phyloP scores from a whole-genome alignment of 2,113 vertebrate genomes.

The Archilochus colubris region DNA sequence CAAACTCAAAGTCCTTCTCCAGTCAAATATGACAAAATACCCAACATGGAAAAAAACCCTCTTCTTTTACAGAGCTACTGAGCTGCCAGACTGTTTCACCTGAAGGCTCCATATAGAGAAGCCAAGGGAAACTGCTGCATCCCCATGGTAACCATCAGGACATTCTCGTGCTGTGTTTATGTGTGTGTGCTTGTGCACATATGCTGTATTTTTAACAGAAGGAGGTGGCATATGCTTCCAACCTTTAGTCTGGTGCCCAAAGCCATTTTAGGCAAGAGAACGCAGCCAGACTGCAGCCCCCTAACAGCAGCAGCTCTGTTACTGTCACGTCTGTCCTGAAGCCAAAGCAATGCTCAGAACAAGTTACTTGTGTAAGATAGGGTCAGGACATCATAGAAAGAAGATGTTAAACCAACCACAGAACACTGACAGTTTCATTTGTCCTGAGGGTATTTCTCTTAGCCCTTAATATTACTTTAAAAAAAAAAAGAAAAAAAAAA shows the following conservation, averaged over 20 bases:
- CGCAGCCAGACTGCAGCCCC: background rate
- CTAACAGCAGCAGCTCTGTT: background rate
- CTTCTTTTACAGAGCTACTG: background rate
- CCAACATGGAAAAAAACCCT: background rate
- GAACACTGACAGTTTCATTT: background rate
- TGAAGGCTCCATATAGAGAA: fast-evolving
- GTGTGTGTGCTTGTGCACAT: background rate
- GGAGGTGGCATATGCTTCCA: background rate
- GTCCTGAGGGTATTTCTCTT: background rate
- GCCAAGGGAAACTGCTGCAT: fast-evolving
- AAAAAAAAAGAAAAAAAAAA: background rate
- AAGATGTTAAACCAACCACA: background rate
- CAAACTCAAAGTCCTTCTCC: background rate
- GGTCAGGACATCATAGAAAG: background rate
- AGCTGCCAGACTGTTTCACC: background rate
- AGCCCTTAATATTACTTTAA: background rate
- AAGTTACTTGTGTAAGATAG: background rate
- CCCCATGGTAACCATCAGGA: background rate
- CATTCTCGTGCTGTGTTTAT: background rate
- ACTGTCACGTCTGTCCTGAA: background rate
- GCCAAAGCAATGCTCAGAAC: background rate
- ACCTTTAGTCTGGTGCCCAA: background rate
- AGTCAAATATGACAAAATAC: background rate
- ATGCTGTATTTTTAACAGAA: background rate
- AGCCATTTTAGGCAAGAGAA: background rate